Base-by-base conservation (phyloP, 2,797 vertebrate species). In the Melanotaenia parkinsoni region DNA sequence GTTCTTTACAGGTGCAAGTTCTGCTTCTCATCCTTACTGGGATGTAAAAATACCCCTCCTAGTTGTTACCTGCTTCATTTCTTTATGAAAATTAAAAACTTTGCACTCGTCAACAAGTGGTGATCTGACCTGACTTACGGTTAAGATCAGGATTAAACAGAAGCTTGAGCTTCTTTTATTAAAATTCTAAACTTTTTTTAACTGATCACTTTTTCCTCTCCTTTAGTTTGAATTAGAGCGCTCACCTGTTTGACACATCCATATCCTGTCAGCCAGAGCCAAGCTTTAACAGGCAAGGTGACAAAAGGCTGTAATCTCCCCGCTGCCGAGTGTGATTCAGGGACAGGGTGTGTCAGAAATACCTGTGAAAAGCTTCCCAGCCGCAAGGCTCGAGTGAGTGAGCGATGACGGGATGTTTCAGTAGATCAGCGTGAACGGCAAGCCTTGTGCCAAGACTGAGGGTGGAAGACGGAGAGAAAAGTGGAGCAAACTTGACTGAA, bases 321-420 rank as follows among this genome's bases (percentile, higher is more conserved):
- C 26, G 37, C 83, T 58, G 81, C 80, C 0, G 47, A 75, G 85
- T 87, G 87, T 77, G 84, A 88, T 88, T 92, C 91, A 83, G 86
- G 69, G 77, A 82, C 85, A 72, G 89, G 91, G 88, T 83, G 90
- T 91, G 93, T 92, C 89, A 86, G 80, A 89, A 90, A 93, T 91
- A 88, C 88, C 77, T 91, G 88, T 40, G 71, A 81, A 88, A 89
- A 87, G 66, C 80, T 82, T 91, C 77, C 75, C 83, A 75, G 87
- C 80, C 63, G 86, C 89, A 84, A 63, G 79, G 83, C 86, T 83
- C 57, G 57, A 92, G 93, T 90, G 86, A 91, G 89, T 76, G 90
- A 88, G 91, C 87, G 93, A 90, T 95, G 93, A 94, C 77, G 89
- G 92, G 83, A 91, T 56, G 80, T 93, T 94, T 95, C 91, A 91